Conservation (phyloP, 2,113 vertebrate genomes). For the Butorides virescens region DNA sequence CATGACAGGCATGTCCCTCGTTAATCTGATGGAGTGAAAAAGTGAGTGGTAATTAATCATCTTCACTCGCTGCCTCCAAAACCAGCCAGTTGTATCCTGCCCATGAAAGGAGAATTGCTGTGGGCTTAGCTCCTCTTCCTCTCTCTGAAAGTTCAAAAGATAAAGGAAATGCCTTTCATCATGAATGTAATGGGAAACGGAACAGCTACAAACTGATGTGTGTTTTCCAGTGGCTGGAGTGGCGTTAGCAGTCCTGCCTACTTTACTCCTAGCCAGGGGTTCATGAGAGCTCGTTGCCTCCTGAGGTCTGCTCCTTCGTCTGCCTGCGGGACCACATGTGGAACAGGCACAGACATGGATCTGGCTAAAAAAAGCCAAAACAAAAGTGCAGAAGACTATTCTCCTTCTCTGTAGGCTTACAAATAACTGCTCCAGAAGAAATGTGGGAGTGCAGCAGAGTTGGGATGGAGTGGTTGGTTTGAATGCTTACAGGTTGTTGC, state of each 20-base stretch:
- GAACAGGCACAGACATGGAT: not conserved
- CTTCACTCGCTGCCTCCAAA: conserved; percentile 59
- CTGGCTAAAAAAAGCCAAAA: not conserved
- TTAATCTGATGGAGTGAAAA: conserved; percentile 42
- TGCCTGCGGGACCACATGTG: not conserved
- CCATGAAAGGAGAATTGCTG: not conserved
- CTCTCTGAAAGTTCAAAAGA: not conserved
- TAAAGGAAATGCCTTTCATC: not conserved
- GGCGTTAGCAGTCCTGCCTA: not conserved
- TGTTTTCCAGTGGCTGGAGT: not conserved
- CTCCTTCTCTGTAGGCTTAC: not conserved
- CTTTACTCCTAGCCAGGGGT: not conserved
- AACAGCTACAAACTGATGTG: not conserved
- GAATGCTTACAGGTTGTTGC: not conserved
- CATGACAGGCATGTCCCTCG: not conserved
- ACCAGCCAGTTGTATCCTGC: conserved; percentile 5
- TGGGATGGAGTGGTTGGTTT: not conserved
- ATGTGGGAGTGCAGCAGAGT: not conserved
- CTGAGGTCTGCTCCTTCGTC: not conserved
- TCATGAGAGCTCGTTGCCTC: not conserved
- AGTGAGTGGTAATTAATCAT: conserved; percentile 68
- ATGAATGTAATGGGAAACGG: not conserved
- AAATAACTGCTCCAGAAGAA: not conserved
- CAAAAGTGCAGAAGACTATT: not conserved
- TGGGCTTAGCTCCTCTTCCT: not conserved